Evolutionary conservation across 2,797 vertebrate genomes (phyloP).

Genomic region (Garrulus glandarius): DNA sequence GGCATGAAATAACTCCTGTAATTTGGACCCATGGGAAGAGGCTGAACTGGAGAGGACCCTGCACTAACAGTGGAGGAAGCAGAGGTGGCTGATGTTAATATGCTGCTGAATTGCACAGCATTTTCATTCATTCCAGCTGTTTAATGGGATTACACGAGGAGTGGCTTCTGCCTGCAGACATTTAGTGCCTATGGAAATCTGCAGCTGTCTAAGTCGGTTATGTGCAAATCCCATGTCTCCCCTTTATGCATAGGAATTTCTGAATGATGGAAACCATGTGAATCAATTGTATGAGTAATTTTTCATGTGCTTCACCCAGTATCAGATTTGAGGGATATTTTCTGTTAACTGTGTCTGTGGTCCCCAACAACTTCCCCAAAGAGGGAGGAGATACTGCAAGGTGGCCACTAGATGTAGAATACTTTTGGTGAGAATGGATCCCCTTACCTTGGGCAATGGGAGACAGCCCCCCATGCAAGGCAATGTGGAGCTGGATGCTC

Average conservation of each 20-base stretch:
- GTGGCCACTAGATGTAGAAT: not conserved
- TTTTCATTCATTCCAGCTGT: conserved; percentile 48
- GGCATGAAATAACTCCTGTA: not conserved
- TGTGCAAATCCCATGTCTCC: not conserved
- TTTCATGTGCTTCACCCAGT: not conserved
- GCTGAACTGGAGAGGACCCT: conserved; percentile 5
- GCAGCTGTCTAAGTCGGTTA: conserved; percentile 51
- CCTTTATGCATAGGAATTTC: not conserved
- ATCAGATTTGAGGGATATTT: not conserved
- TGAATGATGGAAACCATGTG: not conserved
- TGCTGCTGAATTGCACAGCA: not conserved
- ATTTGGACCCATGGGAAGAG: not conserved
- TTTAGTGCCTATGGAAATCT: conserved; percentile 9
- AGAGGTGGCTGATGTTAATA: not conserved
- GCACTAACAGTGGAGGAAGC: not conserved
- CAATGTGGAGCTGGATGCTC: not conserved
- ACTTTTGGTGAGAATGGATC: not conserved
- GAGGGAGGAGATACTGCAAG: not conserved
- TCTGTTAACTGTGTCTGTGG: not conserved
- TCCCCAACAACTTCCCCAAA: not conserved
- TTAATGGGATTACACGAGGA: conserved; percentile 24
- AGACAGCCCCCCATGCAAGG: not conserved
- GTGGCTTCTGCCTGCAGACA: conserved; percentile 28
- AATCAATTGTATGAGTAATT: conserved; percentile 24
- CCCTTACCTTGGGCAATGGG: not conserved